These are phyloP conservation scores for Orchestia grillus DNA, from an alignment of 1,140 invertebrate species.

Conservation along the genomic window DNA sequence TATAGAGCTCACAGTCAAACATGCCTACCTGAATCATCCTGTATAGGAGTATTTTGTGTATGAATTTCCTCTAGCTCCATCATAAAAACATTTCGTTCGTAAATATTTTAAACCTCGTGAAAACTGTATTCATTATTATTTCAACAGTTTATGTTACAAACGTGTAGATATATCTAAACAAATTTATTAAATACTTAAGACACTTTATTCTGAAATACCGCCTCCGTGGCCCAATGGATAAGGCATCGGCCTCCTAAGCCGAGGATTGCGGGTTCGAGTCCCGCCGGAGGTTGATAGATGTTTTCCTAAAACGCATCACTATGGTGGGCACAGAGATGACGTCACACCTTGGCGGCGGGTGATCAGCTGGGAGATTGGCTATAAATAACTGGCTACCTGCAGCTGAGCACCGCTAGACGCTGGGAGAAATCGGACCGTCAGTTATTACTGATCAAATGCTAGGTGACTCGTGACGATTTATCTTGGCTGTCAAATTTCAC, in stretches of 20 bases:
- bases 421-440: not conserved
- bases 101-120: no score
- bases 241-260: constrained; percentile 60
- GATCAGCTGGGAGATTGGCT: constrained; percentile 12
- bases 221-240: constrained; percentile 60
- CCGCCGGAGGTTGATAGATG: constrained; percentile 46
- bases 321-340: not conserved
- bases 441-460: not conserved
- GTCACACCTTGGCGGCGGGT: not conserved
- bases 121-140: not conserved
- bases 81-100: no score
- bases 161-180: not conserved
- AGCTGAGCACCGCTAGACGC: not conserved
- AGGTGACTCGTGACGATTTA: not conserved
- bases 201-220: not conserved
- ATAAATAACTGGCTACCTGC: not conserved
- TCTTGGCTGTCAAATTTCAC: no score
- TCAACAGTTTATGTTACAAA: not conserved
- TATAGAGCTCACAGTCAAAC: no score
- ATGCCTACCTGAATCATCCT: no score
- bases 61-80: no score
- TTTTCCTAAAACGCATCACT: not conserved
- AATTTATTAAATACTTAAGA: not conserved
- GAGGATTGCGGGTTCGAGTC: constrained; percentile 61
- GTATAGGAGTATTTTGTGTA: no score